These are phyloP conservation scores for Drosophila hawaiiensis DNA, from an alignment of 2,888 invertebrate genomes.

Conservation along the genomic window DNA sequence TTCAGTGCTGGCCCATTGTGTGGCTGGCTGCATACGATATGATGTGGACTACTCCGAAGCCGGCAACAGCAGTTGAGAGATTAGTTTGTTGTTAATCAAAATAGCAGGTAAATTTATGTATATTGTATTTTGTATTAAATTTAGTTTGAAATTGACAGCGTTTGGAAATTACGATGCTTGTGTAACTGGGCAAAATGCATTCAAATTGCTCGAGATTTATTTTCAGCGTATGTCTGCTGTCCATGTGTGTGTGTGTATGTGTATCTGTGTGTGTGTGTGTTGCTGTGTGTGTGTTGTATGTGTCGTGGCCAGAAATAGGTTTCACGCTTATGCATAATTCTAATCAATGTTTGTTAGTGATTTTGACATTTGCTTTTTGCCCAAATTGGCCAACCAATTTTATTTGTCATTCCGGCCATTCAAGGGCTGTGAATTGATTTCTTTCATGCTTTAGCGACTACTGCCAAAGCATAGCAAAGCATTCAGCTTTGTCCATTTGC, in stretches of 20 bases:
- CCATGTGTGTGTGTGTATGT: slow-evolving; percentile 5
- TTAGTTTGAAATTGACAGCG: slow-evolving; percentile 75
- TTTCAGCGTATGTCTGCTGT: neutral
- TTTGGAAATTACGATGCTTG: slow-evolving; percentile 49
- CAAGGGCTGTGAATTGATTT: slow-evolving; percentile 47
- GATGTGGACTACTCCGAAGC: slow-evolving; percentile 7
- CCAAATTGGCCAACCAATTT: slow-evolving; percentile 44
- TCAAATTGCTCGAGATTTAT: slow-evolving; percentile 8
- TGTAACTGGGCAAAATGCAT: slow-evolving; percentile 1
- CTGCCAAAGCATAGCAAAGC: neutral
- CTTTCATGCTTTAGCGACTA: slow-evolving; percentile 12
- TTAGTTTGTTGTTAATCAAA: slow-evolving; percentile 82
- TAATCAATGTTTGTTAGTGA: slow-evolving; percentile 49
- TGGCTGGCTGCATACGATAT: slow-evolving; percentile 28
- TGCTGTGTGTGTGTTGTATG: slow-evolving; percentile 8
- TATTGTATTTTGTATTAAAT: slow-evolving; percentile 74
- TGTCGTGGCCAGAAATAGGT: slow-evolving; percentile 16
- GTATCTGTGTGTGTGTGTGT: neutral
- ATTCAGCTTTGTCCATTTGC: slow-evolving; percentile 33
- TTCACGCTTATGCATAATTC: slow-evolving; percentile 55
- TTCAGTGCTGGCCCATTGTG: slow-evolving; percentile 13
- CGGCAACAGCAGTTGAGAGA: slow-evolving; percentile 56
- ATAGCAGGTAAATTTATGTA: slow-evolving; percentile 60
- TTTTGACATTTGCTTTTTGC: slow-evolving; percentile 59
- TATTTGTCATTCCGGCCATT: slow-evolving; percentile 35